phyloP scores from a whole-genome alignment of 2,888 invertebrate genomes.

The Xestia sexstrigata region DNA sequence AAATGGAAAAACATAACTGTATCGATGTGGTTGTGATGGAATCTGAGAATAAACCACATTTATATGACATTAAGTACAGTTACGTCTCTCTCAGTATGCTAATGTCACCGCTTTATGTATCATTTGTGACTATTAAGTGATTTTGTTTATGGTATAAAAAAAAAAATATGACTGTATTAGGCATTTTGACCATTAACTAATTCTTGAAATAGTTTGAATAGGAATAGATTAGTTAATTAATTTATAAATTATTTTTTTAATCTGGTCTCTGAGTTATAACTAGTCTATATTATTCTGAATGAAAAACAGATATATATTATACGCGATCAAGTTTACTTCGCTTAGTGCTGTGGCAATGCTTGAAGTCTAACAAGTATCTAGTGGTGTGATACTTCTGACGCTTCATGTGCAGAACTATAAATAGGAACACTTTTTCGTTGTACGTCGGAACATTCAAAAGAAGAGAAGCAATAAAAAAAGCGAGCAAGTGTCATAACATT shows the following conservation, averaged over 20 bases:
- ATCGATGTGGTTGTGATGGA: constrained; percentile 71
- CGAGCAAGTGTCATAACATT: constrained; percentile 59
- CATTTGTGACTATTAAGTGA: constrained; percentile 54
- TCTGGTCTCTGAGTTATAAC: neutral
- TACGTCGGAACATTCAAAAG: constrained; percentile 41
- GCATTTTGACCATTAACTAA: constrained; percentile 21
- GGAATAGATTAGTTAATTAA: neutral
- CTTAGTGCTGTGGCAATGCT: neutral
- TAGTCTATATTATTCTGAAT: neutral
- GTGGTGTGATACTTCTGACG: neutral
- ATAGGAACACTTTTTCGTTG: constrained; percentile 15
- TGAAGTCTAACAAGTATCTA: neutral
- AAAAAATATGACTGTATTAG: neutral
- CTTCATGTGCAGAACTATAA: neutral
- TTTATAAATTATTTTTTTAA: constrained; percentile 4
- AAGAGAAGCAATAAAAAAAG: constrained; percentile 47
- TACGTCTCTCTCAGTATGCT: constrained; percentile 71
- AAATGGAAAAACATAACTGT: constrained; percentile 70
- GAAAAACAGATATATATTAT: neutral
- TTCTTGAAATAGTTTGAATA: constrained; percentile 4
- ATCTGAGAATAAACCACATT: constrained; percentile 75
- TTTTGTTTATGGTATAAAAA: constrained; percentile 28
- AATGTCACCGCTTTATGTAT: constrained; percentile 66
- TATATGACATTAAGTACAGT: constrained; percentile 77
- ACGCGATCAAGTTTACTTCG: neutral